These are phyloP conservation scores for human DNA, from an alignment of 2,113 vertebrate genomes.

Conservation along the genomic window DNA sequence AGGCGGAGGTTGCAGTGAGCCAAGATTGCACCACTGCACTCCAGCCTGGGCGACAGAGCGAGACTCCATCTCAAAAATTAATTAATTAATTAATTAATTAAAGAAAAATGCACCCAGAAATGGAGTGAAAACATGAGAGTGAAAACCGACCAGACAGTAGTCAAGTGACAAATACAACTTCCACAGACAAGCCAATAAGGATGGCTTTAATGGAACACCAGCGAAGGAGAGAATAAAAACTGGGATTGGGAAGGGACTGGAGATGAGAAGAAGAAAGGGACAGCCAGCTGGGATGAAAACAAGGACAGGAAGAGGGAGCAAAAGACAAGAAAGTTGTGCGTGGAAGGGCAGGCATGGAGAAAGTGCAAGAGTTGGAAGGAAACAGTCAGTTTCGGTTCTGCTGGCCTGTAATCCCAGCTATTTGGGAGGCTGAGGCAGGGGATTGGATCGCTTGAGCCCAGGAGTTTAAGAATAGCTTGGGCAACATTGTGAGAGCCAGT, in stretches of 20 bases:
- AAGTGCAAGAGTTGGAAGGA: not conserved
- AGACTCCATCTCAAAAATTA: no score
- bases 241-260: not conserved
- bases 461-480: not conserved
- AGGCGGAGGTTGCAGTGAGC: no score
- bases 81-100: no score
- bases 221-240: not conserved
- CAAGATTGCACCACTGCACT: no score
- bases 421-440: not conserved
- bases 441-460: not conserved
- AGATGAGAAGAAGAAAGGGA: not conserved
- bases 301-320: not conserved
- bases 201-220: not conserved
- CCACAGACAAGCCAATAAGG: not conserved
- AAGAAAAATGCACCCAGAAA: not conserved
- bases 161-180: no score
- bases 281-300: not conserved
- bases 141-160: fast-evolving
- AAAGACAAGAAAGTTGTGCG: not conserved
- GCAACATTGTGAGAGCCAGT: not conserved
- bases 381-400: not conserved
- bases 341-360: not conserved
- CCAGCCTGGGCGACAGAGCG: no score
- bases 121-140: not conserved
- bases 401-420: not conserved